Evolutionary conservation across 1,140 invertebrate species (phyloP), one percentile per base, ranked within the genome.

Genomic region (Nixonia krombeini): DNA sequence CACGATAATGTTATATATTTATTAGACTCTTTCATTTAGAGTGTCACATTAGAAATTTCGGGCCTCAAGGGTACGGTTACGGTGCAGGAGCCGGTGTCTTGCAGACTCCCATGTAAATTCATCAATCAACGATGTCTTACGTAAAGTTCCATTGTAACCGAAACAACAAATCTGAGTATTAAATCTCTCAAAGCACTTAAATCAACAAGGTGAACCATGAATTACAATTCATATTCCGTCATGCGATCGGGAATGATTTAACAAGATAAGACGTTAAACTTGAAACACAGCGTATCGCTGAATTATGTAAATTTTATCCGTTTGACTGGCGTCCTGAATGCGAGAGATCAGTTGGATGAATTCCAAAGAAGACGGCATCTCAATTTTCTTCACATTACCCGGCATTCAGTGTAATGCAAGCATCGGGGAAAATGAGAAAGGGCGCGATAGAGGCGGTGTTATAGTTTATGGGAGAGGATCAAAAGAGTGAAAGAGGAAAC

Each of bases 21-120:
- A n/a, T n/a, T n/a, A 21, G 21, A 6, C 51, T 29, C 37, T 33
- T 31, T 0, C n/a, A 12, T 66, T 49, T 23, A 82, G 80, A 82
- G 66, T 82, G 79, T 55, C 78, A 81, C 49, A 74, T 81, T 42
- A 73, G 79, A 50, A 82, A 82, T 56, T 83, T 83, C 18, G 79
- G 75, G 42, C 79, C 79, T 15, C 81, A 80, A 69, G 80, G 78
- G 49, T 82, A 83, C 41, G 79, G 76, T 9, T 83, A 83, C 17
- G 75, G 74, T 5, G 40, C 61, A 4, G 78, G 79, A 41, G 73
- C 79, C 15, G 80, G 79, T 6, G 71, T 72, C 18, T 59, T 82
- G 16, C 79, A 82, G 61, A 83, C 80, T 18, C 80, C 80, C 4
- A 64, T 79, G 59, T 82, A 59, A 78, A 67, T 4, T 23, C 5